Percentiles rank a stretch among this genome's conserved stretches.
phyloP scores from a whole-genome alignment of 1,140 invertebrate genomes.

The Mercenaria mercenaria region DNA sequence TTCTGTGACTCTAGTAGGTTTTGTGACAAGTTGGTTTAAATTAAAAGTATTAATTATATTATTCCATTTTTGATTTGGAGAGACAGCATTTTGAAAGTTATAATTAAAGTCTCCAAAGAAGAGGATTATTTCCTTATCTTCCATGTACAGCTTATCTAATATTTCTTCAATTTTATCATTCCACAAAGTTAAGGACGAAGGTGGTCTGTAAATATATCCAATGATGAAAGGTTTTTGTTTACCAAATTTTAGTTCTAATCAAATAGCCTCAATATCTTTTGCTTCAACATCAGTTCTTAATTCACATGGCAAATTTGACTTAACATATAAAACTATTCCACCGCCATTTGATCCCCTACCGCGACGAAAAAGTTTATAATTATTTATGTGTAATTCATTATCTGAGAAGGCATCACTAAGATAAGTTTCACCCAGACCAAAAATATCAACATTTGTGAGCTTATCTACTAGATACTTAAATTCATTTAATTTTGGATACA shows the following conservation, averaged over 20 bases:
- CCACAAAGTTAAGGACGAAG: not conserved
- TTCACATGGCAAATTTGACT: not conserved
- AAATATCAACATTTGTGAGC: not conserved
- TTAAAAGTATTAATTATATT: not conserved
- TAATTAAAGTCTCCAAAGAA: not conserved
- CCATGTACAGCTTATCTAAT: not conserved
- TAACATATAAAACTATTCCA: not conserved
- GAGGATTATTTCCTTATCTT: constrained; percentile 11
- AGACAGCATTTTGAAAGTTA: not conserved
- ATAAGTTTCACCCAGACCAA: not conserved
- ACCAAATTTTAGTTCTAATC: not conserved
- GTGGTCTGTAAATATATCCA: not conserved
- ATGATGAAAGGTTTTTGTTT: not conserved
- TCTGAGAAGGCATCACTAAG: not conserved
- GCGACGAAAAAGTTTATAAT: not conserved
- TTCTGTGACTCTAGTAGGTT: not conserved
- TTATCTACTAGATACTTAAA: not conserved
- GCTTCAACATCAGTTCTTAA: not conserved
- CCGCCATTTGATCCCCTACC: not conserved
- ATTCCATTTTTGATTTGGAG: not conserved
- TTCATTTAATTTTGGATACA: not conserved
- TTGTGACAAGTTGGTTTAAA: not conserved
- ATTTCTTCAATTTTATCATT: not conserved
- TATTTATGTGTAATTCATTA: not conserved
- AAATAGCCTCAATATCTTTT: not conserved